Evolutionary conservation across 2,797 vertebrate genomes (phyloP), one percentile per base, ranked within the genome.

Genomic region (Ptychobarbus kaznakovi): DNA sequence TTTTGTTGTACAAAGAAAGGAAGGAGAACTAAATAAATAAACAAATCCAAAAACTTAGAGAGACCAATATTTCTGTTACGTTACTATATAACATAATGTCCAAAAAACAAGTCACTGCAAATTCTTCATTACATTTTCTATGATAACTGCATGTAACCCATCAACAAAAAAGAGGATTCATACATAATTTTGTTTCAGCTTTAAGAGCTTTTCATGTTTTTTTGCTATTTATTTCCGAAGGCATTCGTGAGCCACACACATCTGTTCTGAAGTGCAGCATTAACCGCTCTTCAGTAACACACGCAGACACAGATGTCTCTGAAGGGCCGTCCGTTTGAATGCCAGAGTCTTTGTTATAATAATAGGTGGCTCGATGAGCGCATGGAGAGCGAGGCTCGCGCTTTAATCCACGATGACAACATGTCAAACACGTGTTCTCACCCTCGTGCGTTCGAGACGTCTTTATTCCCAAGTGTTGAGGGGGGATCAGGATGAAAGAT

Each of bases 261-360:
- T 77, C 82, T 84, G 82, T 77, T 84, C 51, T 40, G 74, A 69
- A 77, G 65, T 61, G 40, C 1, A 12, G 53, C 49, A 40, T 40
- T 38, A 82, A n/a, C 28, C 13, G 46, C 72, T 76, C 73, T 82
- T 77, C 77, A 28, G 51, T 65, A 72, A 68, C 76, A 81, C 86
- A 87, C 74, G 66, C 80, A 82, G 40, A 68, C 44, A 74, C 79
- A 74, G 77, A 85, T 79, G 83, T 58, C 76, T 83, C 81, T 83
- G 56, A 79, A 81, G 78, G 44, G 44, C 35, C 46, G 46, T 56
- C 58, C 51, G 3, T 25, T 51, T 74, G 76, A 74, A 75, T 66
- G 69, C 79, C 85, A 82, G 32, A 22, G 51, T 80, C 74, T 58
- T 77, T 78, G 65, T 32, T 68, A 58, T 73, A 80, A 85, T 80